Percentiles rank a stretch among this genome's conserved stretches.
Conservation (phyloP, 1,140 invertebrate genomes). For the Brachionus rotundiformis region DNA sequence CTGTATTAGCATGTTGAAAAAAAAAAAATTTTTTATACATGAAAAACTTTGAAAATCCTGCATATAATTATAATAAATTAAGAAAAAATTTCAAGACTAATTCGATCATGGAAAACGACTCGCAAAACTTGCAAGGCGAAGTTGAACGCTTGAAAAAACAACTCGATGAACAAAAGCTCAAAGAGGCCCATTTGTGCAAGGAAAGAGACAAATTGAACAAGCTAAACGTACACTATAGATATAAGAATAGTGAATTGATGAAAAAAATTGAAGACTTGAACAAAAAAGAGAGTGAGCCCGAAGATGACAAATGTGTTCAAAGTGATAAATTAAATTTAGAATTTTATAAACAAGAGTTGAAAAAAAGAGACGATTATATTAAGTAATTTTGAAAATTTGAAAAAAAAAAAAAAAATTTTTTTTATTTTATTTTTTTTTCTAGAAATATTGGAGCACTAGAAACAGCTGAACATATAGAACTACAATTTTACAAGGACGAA, state of each 20-base stretch:
- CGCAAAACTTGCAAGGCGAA: neutral
- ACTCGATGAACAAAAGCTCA: neutral
- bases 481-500: constrained; percentile 51
- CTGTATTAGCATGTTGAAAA: no score
- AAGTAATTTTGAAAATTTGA: constrained; percentile 11
- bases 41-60: no score
- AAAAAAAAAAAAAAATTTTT: no score
- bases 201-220: constrained; percentile 26
- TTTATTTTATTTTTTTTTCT: neutral
- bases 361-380: constrained; percentile 44
- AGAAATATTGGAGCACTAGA: constrained; percentile 38
- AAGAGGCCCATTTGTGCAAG: neutral
- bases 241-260: constrained; percentile 7
- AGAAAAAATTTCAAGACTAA: no score
- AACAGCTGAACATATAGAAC: constrained; percentile 35
- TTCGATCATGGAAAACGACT: no score
- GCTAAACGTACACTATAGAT: neutral
- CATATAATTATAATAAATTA: no score
- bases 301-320: neutral
- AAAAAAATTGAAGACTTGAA: constrained; percentile 19
- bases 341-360: constrained; percentile 45
- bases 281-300: constrained; percentile 1
- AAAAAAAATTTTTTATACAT: no score
- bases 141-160: constrained; percentile 1
- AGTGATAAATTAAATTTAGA: neutral